Evolutionary conservation across 2,888 invertebrate species (phyloP).

Genomic region (Microdon myrmicae): DNA sequence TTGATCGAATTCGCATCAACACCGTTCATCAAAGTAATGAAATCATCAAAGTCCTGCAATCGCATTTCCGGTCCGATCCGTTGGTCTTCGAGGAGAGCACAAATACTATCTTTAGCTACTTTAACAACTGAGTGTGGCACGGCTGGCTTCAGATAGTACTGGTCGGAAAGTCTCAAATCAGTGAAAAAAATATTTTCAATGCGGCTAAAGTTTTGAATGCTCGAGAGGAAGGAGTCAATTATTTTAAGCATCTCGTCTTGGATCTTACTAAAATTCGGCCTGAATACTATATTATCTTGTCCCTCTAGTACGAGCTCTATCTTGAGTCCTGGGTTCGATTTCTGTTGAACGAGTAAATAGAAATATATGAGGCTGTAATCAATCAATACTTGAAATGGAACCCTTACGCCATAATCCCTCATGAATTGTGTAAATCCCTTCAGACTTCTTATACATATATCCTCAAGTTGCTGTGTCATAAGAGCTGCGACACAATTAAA

Average conservation of each 20-base stretch:
- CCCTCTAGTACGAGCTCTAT: slow-evolving; percentile 63
- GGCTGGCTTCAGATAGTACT: slow-evolving; percentile 70
- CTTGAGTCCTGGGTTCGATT: slow-evolving; percentile 75
- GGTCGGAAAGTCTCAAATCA: slow-evolving; percentile 58
- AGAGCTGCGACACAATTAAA: slow-evolving; percentile 86
- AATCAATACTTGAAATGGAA: too few species aligned
- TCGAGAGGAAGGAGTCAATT: slow-evolving; percentile 79
- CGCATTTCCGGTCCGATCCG: slow-evolving; percentile 78
- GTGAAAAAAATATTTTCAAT: slow-evolving; percentile 78
- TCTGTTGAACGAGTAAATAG: slow-evolving; percentile 67
- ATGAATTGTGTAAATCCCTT: slow-evolving; percentile 81
- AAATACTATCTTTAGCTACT: slow-evolving; percentile 72
- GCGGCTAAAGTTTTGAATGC: slow-evolving; percentile 78
- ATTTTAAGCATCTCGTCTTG: slow-evolving; percentile 75
- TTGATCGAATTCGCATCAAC: slow-evolving; percentile 70
- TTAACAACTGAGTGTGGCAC: slow-evolving; percentile 78
- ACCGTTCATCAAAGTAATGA: slow-evolving; percentile 79
- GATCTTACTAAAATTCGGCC: slow-evolving; percentile 81
- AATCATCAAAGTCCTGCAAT: slow-evolving; percentile 83
- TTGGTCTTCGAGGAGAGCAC: slow-evolving; percentile 75
- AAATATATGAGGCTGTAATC: too few species aligned
- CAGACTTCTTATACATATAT: slow-evolving; percentile 82
- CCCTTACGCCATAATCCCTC: slow-evolving; percentile 78
- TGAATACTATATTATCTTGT: slow-evolving; percentile 74
- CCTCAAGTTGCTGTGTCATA: slow-evolving; percentile 89